phyloP scores from a whole-genome alignment of 2,797 vertebrate species.

The Nothura maculosa region DNA sequence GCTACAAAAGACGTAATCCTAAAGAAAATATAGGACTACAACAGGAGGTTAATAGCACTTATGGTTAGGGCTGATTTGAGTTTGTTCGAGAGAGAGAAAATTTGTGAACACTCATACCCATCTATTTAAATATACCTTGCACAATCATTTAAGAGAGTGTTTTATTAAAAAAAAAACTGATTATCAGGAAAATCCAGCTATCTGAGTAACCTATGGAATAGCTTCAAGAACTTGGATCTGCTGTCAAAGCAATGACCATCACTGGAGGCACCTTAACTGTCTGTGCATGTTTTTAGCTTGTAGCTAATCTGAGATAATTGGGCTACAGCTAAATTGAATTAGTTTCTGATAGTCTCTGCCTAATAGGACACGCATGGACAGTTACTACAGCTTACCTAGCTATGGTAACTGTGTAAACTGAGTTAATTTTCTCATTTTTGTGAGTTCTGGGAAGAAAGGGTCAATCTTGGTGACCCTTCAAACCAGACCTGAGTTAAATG shows the following conservation, averaged over 20 bases:
- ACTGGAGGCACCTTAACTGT: not conserved
- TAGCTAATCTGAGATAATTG: constrained; percentile 39
- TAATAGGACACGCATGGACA: constrained; percentile 1
- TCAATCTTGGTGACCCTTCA: not conserved
- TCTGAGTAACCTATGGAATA: not conserved
- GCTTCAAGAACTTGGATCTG: not conserved
- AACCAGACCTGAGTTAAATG: not conserved
- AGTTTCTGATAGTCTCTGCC: not conserved
- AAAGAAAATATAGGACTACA: rapidly evolving
- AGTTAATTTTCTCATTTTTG: not conserved
- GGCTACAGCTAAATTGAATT: constrained; percentile 33
- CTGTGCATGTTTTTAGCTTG: not conserved
- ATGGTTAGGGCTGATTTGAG: not conserved
- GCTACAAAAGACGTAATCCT: not conserved
- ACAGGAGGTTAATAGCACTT: not conserved
- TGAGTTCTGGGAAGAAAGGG: not conserved
- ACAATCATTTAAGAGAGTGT: not conserved
- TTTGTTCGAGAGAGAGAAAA: not conserved
- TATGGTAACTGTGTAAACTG: not conserved
- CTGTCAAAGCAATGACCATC: not conserved
- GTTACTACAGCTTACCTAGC: not conserved
- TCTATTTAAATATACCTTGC: not conserved
- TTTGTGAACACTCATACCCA: not conserved
- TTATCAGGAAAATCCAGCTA: not conserved
- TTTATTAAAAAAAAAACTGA: not conserved